A percentile compares a stretch with the other conserved stretches of the same genome.
Conservation (phyloP, 2,113 vertebrate genomes). For the Carassius gibelio region DNA sequence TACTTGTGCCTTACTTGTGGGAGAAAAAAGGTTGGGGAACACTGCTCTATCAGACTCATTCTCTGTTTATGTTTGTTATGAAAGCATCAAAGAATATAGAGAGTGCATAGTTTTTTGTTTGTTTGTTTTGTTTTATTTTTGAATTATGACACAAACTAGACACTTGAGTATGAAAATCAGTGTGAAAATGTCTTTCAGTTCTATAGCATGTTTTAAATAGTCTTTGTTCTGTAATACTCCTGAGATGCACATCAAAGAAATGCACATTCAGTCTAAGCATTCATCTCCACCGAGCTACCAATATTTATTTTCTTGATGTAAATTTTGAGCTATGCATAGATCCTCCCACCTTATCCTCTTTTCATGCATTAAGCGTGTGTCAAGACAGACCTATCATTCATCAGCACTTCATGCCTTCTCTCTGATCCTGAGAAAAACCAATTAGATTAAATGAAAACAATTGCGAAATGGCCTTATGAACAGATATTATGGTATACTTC, state of each 20-base stretch:
- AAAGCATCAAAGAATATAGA: background rate
- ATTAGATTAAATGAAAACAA: background rate
- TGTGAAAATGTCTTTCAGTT: constrained; percentile 9
- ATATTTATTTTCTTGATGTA: constrained; percentile 7
- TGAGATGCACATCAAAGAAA: constrained; percentile 36
- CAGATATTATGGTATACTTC: background rate
- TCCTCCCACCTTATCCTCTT: background rate
- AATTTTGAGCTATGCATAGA: background rate
- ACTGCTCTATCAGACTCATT: background rate
- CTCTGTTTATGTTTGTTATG: background rate
- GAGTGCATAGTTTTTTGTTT: background rate
- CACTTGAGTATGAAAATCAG: constrained; percentile 6
- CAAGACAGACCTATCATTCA: background rate
- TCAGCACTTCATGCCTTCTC: background rate
- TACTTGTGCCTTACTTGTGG: background rate
- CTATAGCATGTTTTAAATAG: constrained; percentile 13
- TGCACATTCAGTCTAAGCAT: constrained; percentile 12
- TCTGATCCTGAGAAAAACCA: background rate
- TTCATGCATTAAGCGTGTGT: background rate
- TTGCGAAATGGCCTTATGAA: background rate
- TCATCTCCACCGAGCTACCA: background rate
- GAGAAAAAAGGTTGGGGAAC: background rate
- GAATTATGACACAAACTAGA: background rate
- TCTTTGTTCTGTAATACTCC: constrained; percentile 28
- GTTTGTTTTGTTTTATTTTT: background rate